phyloP scores from a whole-genome alignment of 2,888 invertebrate species.

The Hipparchia semele region DNA sequence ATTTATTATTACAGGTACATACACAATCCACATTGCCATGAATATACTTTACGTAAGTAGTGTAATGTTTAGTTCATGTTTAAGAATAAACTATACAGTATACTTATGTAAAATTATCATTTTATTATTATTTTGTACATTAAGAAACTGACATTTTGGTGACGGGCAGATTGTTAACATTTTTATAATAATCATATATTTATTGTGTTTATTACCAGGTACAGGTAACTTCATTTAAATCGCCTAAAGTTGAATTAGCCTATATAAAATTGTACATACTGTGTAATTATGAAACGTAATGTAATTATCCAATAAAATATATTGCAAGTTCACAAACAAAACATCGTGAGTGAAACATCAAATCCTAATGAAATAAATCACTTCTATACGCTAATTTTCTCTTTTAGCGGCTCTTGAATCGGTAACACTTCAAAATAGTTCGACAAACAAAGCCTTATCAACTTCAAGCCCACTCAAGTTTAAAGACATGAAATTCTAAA shows the following conservation, averaged over 20 bases:
- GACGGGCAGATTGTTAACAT: too few relatives aligned
- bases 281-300: too few relatives aligned
- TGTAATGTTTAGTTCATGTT: constrained; percentile 6
- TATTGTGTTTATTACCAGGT: too few relatives aligned
- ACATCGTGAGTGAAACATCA: not conserved
- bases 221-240: too few relatives aligned
- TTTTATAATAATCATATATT: too few relatives aligned
- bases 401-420: not conserved
- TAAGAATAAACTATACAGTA: not conserved
- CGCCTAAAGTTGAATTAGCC: too few relatives aligned
- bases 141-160: too few relatives aligned
- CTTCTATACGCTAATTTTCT: not conserved
- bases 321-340: too few relatives aligned
- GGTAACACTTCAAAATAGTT: constrained; percentile 11
- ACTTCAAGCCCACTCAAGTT: constrained; percentile 28
- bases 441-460: constrained; percentile 21
- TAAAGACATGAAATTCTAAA: constrained; percentile 33
- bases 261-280: too few relatives aligned
- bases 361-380: not conserved
- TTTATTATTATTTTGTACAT: not conserved
- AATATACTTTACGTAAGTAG: constrained; percentile 27
- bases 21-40: constrained; percentile 24
- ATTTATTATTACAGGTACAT: constrained; percentile 35
- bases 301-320: too few relatives aligned
- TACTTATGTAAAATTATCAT: not conserved